phyloP scores from a whole-genome alignment of 2,113 vertebrate genomes.

The Casuarius casuarius region DNA sequence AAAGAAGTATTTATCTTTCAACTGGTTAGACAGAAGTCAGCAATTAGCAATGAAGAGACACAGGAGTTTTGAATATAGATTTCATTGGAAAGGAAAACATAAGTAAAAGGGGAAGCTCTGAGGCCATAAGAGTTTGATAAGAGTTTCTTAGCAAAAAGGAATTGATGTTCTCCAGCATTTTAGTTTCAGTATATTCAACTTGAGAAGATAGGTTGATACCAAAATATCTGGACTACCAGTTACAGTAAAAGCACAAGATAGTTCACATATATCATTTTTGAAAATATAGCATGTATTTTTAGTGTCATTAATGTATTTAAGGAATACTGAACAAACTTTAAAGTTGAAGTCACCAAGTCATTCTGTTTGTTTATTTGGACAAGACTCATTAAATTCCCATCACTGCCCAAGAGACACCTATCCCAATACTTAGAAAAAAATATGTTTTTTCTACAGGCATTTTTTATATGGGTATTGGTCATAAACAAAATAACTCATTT shows the following conservation, averaged over 20 bases:
- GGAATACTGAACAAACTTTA: neutral
- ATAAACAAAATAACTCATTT: neutral
- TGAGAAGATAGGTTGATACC: neutral
- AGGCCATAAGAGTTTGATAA: neutral
- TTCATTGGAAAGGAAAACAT: neutral
- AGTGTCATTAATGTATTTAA: neutral
- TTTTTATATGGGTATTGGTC: neutral
- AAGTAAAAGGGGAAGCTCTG: neutral
- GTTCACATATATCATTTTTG: neutral
- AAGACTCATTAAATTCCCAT: neutral
- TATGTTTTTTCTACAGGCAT: neutral
- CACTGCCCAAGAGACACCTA: neutral
- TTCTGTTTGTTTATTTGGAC: neutral
- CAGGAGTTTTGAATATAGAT: neutral
- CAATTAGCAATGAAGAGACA: neutral
- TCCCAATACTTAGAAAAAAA: neutral
- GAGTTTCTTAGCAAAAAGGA: neutral
- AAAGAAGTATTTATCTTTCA: conserved; percentile 8
- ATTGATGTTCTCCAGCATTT: neutral
- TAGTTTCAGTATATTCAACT: neutral
- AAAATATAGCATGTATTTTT: neutral
- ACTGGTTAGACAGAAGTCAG: neutral
- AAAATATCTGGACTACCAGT: neutral
- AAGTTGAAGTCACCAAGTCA: neutral
- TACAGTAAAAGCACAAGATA: neutral